Conservation (phyloP, 2,797 vertebrate genomes). For the Otolemur crassicaudatus region DNA sequence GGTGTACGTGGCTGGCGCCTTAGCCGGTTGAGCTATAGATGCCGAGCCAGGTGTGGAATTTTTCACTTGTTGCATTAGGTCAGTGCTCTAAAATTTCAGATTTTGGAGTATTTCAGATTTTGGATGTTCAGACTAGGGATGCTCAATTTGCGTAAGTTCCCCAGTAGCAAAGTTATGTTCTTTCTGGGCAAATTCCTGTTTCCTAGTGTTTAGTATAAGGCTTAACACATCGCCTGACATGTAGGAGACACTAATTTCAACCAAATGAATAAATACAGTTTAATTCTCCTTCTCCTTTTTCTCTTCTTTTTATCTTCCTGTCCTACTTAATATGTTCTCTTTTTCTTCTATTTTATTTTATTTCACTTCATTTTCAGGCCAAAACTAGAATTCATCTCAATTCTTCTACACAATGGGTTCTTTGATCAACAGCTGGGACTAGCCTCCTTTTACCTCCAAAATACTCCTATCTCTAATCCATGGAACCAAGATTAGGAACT, state of each 20-base stretch:
- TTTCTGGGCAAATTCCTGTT: not conserved
- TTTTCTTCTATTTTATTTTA: not conserved
- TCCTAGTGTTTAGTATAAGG: not conserved
- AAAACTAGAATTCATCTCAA: not conserved
- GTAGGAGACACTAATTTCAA: not conserved
- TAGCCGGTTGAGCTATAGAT: too few species aligned
- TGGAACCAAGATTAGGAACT: not conserved
- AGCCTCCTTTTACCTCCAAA: not conserved
- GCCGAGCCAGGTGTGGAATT: not conserved
- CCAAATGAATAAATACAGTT: not conserved
- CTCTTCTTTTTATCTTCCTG: not conserved
- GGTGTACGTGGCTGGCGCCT: too few species aligned
- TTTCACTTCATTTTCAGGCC: constrained; percentile 28
- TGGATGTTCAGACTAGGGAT: not conserved
- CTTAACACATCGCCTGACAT: not conserved
- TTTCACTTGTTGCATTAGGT: not conserved
- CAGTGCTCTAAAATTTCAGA: not conserved
- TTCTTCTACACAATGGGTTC: not conserved
- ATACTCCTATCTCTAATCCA: not conserved
- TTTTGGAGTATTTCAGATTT: not conserved
- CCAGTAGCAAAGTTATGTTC: not conserved
- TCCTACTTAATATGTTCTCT: not conserved
- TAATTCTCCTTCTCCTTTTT: not conserved
- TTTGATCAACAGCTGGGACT: not conserved
- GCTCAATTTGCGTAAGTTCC: not conserved